Conservation (phyloP, 1,140 invertebrate species). For the Leptopilina boulardi region DNA sequence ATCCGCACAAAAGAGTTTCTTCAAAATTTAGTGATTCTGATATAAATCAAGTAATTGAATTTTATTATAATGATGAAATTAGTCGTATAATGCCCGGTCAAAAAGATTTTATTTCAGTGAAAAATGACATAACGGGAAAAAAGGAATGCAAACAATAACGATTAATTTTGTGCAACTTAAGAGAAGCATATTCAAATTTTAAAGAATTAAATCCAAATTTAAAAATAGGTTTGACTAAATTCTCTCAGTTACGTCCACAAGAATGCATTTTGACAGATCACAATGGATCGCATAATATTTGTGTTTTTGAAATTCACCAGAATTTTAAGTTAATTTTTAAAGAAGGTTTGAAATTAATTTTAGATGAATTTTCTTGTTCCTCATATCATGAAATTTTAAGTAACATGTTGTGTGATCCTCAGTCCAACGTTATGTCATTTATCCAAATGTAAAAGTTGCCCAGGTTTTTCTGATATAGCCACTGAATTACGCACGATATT, state of each 20-base stretch:
- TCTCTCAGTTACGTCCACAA: conserved; percentile 30
- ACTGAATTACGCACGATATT: conserved; percentile 9
- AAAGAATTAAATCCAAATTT: conserved; percentile 35
- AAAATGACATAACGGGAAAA: not conserved
- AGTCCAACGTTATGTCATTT: not conserved
- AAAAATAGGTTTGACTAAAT: conserved; percentile 36
- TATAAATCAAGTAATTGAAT: not conserved
- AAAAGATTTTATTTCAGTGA: not conserved
- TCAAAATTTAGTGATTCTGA: not conserved
- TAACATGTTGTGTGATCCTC: conserved; percentile 20
- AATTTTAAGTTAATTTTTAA: conserved; percentile 39
- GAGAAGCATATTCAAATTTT: conserved; percentile 12
- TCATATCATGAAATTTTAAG: not conserved
- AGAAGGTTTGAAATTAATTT: conserved; percentile 30
- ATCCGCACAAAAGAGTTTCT: no score
- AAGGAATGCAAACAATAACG: no score
- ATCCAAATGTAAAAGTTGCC: conserved; percentile 15
- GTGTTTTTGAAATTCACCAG: conserved; percentile 38
- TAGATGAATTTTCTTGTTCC: not conserved
- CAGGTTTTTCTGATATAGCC: not conserved
- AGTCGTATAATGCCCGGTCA: conserved; percentile 31
- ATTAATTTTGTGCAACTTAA: conserved; percentile 1
- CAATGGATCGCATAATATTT: conserved; percentile 37
- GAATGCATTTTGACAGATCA: conserved; percentile 38
- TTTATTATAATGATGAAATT: conserved; percentile 30